Percentiles rank a stretch among this genome's conserved stretches.
These are phyloP conservation scores for Netelia melanura DNA, from an alignment of 2,888 invertebrate species.

Conservation along the genomic window DNA sequence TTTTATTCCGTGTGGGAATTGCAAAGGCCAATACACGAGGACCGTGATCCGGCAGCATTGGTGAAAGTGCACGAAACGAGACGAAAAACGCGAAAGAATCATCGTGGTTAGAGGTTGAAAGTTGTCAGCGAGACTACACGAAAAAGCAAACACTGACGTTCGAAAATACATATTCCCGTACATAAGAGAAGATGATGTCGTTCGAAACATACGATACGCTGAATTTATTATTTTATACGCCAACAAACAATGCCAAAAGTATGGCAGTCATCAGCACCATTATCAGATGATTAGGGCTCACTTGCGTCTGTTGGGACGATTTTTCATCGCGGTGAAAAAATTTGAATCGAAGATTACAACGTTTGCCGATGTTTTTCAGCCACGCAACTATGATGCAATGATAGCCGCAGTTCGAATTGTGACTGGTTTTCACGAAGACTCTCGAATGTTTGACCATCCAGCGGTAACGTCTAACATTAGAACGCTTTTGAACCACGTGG, in stretches of 20 bases:
- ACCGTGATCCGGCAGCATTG: conserved; percentile 59
- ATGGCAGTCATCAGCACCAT: conserved; percentile 58
- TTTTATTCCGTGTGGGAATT: conserved; percentile 58
- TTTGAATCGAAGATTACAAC: conserved; percentile 50
- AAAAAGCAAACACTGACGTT: conserved; percentile 53
- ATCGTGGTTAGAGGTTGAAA: conserved; percentile 55
- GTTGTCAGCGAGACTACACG: conserved; percentile 54
- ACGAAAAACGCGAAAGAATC: conserved; percentile 44
- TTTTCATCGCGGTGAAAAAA: conserved; percentile 54
- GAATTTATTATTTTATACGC: conserved; percentile 64
- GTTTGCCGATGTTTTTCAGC: conserved; percentile 57
- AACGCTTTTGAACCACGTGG: conserved; percentile 63
- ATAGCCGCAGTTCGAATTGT: conserved; percentile 56
- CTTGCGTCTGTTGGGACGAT: conserved; percentile 65
- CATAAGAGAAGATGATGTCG: conserved; percentile 63
- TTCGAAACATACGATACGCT: conserved; percentile 62
- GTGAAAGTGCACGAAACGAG: conserved; percentile 49
- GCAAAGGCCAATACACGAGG: conserved; percentile 55
- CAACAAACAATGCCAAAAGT: conserved; percentile 63
- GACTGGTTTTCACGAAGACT: conserved; percentile 46
- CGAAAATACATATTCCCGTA: conserved; percentile 62
- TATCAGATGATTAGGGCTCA: conserved; percentile 64
- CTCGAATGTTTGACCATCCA: conserved; percentile 49
- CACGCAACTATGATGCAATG: conserved; percentile 47
- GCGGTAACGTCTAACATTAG: conserved; percentile 56